A percentile compares a stretch with the other conserved stretches of the same genome.
Evolutionary conservation across 2,888 invertebrate genomes (phyloP).

Genomic region (Conchocele bisecta): DNA sequence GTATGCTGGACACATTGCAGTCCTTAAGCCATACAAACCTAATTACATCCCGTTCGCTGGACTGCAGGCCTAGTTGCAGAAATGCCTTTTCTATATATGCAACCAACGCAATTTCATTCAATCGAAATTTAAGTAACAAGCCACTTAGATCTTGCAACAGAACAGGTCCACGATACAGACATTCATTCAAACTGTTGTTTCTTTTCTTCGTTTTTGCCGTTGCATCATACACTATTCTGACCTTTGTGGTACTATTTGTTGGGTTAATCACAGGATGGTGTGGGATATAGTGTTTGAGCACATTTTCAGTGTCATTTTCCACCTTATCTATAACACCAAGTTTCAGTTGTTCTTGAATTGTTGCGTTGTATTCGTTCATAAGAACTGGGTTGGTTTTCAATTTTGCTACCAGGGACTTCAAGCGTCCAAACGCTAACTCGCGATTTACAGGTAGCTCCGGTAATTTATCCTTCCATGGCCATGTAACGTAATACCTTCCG

Average conservation of each 20-base stretch:
- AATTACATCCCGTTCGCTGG: conserved; percentile 20
- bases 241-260: conserved; percentile 4
- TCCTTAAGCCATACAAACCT: conserved; percentile 17
- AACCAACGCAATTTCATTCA: conserved; percentile 13
- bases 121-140: conserved; percentile 25
- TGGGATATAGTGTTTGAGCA: conserved; percentile 8
- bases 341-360: conserved; percentile 12
- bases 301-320: neutral
- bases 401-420: conserved; percentile 18
- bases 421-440: conserved; percentile 22
- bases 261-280: conserved; percentile 3
- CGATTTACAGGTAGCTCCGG: conserved; percentile 25
- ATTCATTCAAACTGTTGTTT: conserved; percentile 34
- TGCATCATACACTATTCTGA: conserved; percentile 10
- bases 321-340: conserved; percentile 21
- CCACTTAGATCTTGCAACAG: conserved; percentile 26
- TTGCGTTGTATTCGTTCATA: conserved; percentile 18
- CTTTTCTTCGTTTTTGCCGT: conserved; percentile 5
- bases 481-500: conserved; percentile 28
- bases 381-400: conserved; percentile 18
- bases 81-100: conserved; percentile 30
- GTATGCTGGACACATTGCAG: neutral
- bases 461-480: conserved; percentile 34
- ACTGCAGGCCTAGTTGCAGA: conserved; percentile 16
- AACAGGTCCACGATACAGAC: conserved; percentile 23